Evolutionary conservation across 2,113 vertebrate genomes (phyloP), one percentile per base, ranked within the genome.

Genomic region (Muntiacus muntjak): DNA sequence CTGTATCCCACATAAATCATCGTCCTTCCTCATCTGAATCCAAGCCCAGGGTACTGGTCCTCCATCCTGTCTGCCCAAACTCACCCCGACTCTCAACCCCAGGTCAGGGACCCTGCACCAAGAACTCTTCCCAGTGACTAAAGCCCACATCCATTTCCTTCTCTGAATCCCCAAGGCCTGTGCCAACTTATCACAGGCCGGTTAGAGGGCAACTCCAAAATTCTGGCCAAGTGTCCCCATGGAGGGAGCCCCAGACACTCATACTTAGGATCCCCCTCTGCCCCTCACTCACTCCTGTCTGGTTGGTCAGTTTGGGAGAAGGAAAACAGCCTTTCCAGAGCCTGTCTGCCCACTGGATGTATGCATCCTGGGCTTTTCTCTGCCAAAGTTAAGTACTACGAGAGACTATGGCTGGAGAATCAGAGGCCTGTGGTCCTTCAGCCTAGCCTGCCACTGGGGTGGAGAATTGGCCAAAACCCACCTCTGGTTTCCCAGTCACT

Each of bases 181-280:
- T 11, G 55, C 15, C 30, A 17, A 7, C 12, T 23, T 55, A 21
- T 71, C 84, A 50, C 54, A 58, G 50, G 19, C 62, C 25, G 26
- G 9, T 43, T 52, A 54, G 36, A 55, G 40, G n/a, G 40, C 26
- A 50, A 16, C 14, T 57, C 50, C 60, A 6, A 28, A 26, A 33
- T 30, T 78, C 84, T 43, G 36, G 81, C 40, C 23, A 82, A 11
- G 87, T 21, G 25, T 67, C 83, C 14, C 64, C 0, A 1, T 30
- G 25, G 74, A 30, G 30, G 50, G 78, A 74, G 36, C 11, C 43
- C 36, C 5, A 30, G 50, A 23, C 33, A 50, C 58, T 11, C 28
- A 74, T 14, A 88, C 5, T 1, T 21, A 1, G 5, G 91, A n/a
- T 0, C 14, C 6, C n/a, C 4, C 6, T 14, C 4, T 3, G 33